A percentile compares a stretch with the other conserved stretches of the same genome.
These are phyloP conservation scores for Xenus cinereus DNA, from an alignment of 2,113 vertebrate species.

Conservation along the genomic window DNA sequence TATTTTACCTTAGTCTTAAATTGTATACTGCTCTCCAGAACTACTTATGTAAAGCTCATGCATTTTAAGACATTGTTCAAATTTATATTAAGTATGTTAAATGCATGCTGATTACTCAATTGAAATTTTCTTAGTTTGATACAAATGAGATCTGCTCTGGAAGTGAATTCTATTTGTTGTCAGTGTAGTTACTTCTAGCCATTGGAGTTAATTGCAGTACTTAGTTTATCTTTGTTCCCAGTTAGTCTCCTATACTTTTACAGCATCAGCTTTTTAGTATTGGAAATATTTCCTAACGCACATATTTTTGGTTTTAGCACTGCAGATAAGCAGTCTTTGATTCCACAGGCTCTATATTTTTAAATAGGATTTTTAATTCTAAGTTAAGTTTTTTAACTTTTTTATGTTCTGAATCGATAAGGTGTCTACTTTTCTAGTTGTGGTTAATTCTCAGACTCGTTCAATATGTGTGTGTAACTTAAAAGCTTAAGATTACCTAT, in stretches of 20 bases:
- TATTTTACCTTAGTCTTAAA: background rate
- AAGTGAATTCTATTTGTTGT: background rate
- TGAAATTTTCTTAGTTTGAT: background rate
- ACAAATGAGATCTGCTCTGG: background rate
- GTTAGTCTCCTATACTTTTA: background rate
- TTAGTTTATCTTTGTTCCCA: background rate
- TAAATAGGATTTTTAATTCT: background rate
- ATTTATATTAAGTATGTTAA: background rate
- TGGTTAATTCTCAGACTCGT: background rate
- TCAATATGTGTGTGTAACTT: background rate
- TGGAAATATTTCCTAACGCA: background rate
- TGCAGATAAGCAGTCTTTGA: background rate
- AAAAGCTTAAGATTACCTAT: background rate
- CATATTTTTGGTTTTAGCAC: background rate
- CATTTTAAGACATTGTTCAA: background rate
- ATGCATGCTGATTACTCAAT: background rate
- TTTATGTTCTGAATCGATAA: background rate
- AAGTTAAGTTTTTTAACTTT: background rate
- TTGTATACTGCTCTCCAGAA: background rate
- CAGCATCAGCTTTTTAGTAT: background rate
- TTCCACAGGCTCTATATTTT: background rate
- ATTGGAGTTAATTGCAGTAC: background rate
- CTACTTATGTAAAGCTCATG: background rate
- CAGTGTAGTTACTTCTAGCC: background rate
- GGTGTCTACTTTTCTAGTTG: background rate